These are phyloP conservation scores for Lagenorhynchus albirostris DNA, from an alignment of 2,113 vertebrate genomes.

Conservation along the genomic window DNA sequence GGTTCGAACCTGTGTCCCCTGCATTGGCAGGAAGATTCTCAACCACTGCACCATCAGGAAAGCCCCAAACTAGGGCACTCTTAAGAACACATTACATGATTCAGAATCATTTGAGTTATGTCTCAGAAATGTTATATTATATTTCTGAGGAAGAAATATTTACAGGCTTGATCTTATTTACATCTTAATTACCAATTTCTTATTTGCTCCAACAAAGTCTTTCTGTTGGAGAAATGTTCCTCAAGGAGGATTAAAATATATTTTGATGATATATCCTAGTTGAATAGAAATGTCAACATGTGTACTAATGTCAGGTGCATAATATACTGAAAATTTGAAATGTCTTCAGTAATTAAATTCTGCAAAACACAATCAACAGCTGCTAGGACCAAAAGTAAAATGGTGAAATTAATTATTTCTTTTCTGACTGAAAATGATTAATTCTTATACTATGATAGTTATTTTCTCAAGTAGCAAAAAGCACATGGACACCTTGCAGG, in stretches of 20 bases:
- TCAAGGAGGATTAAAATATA: background rate
- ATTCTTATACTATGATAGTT: background rate
- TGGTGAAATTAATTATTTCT: background rate
- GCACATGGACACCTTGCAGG: background rate
- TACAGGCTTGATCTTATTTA: background rate
- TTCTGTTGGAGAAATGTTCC: background rate
- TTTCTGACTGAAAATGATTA: background rate
- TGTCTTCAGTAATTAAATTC: background rate
- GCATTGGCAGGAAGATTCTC: no score
- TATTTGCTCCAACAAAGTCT: background rate
- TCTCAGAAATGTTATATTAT: background rate
- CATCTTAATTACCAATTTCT: background rate
- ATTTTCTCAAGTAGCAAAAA: conserved; percentile 12
- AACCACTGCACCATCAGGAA: no score
- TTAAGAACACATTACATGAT: background rate
- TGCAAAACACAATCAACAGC: background rate
- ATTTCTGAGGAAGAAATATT: background rate
- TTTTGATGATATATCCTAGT: background rate
- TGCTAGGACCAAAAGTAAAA: background rate
- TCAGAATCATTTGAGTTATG: background rate
- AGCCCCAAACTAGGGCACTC: background rate
- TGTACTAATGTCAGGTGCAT: background rate
- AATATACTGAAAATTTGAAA: background rate
- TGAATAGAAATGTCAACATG: background rate
- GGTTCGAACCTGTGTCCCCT: no score